Base-by-base conservation (phyloP, 2,797 vertebrate species). In the Oreochromis grahami region DNA sequence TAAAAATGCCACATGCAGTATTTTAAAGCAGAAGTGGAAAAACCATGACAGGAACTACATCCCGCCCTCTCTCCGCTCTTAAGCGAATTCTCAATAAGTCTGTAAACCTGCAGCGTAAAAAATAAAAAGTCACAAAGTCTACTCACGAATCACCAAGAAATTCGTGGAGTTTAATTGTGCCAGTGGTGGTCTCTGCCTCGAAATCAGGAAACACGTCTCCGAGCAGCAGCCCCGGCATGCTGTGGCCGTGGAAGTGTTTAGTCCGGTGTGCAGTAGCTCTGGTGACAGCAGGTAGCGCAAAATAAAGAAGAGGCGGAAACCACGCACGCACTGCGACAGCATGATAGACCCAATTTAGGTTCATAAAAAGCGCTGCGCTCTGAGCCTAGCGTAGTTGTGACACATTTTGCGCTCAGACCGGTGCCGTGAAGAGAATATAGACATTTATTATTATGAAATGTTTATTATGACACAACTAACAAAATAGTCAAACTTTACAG, bases 131-230 rank as follows among this genome's bases (percentile, higher is more conserved):
- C 19, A 24, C 2, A 10, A 29, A 9, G 3, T 3, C 3, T 38
- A 96, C 98, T 98, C 91, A 99, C 98, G 96, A 97, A 87, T 97
- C 94, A 78, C 97, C 97, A 19, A 99, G 92, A 87, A 95, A 98
- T 11, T 98, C 96, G 29, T 99, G 97, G 81, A 99, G 94, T 51
- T 95, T 95, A 74, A 99, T 96, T 50, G 65, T 95, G 3, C 98
- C 98, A 4, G 91, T 15, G 2, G 98, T 98, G 15, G 97, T 97
- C 4, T 98, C 96, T 19, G 97, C 97, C 81, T 98, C 96, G 60
- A 98, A 98, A 92, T 99, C 86, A 24, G 98, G 98, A 82, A 98
- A 96, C 6, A 92, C 87, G 2, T 99, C 97, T 6, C 98, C 98
- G 21, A 99, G 97, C 80, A 99, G 95, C 80, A 98, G 81, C 0